phyloP scores from a whole-genome alignment of 2,888 invertebrate species.

The Epistrophe eligans region DNA sequence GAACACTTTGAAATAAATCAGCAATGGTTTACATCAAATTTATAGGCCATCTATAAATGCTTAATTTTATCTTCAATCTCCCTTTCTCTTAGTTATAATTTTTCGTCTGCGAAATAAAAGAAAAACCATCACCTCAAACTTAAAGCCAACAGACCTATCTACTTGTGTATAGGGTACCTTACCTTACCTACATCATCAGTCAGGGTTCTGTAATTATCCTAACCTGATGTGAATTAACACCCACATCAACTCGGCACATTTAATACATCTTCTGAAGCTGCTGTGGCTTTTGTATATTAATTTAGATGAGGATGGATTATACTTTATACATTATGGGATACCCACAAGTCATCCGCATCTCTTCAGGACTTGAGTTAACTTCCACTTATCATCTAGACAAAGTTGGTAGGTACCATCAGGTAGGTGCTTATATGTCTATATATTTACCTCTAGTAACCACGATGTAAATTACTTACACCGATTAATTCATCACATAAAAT shows the following conservation, averaged over 20 bases:
- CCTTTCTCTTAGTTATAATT: constrained; percentile 3
- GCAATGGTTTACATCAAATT: constrained; percentile 42
- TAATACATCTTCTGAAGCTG: not conserved
- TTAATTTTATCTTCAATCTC: constrained; percentile 25
- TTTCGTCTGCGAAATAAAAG: not conserved
- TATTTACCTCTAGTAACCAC: constrained; percentile 29
- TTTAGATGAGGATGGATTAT: constrained; percentile 51
- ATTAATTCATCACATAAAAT: constrained; percentile 51
- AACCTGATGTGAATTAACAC: constrained; percentile 32
- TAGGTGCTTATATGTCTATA: not conserved
- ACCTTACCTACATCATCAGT: not conserved
- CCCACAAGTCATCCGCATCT: constrained; percentile 41
- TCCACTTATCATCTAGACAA: constrained; percentile 16
- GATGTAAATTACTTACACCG: constrained; percentile 55
- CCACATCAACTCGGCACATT: constrained; percentile 6
- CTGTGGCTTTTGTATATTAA: constrained; percentile 44
- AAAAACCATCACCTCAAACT: not conserved
- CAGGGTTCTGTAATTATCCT: constrained; percentile 19
- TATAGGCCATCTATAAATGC: constrained; percentile 46
- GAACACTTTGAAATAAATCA: constrained; percentile 12
- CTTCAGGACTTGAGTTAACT: constrained; percentile 13
- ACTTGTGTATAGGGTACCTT: not conserved
- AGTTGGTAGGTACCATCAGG: not conserved
- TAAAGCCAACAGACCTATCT: not conserved
- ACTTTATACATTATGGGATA: constrained; percentile 34